phyloP scores from a whole-genome alignment of 2,113 vertebrate species.

The Rhinopomastus cyanomelas region DNA sequence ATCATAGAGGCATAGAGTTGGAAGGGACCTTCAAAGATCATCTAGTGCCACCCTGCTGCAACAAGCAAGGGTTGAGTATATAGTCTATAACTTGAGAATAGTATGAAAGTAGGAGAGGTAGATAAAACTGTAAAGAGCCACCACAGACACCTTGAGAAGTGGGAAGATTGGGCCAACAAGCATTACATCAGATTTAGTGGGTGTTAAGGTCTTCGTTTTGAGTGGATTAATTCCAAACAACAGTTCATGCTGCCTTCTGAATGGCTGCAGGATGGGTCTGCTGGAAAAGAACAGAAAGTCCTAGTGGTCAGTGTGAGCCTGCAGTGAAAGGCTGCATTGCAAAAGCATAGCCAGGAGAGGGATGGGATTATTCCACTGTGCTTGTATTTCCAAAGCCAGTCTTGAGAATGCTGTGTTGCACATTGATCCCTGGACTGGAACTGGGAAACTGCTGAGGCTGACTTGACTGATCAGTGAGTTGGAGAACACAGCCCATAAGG shows the following conservation, averaged over 20 bases:
- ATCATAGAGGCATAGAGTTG: no score
- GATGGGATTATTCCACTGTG: neutral
- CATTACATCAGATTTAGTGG: neutral
- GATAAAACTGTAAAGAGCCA: neutral
- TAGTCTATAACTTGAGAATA: neutral
- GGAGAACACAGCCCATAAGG: neutral
- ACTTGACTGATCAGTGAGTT: neutral
- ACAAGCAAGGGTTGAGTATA: neutral
- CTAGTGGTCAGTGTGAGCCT: neutral
- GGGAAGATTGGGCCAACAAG: neutral
- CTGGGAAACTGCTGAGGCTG: neutral
- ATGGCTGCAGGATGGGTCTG: neutral
- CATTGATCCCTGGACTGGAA: neutral
- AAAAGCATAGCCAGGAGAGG: accelerated
- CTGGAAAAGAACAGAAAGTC: neutral
- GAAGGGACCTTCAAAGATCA: no score
- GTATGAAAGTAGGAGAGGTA: neutral
- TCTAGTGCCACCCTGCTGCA: no score
- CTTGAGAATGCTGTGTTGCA: neutral
- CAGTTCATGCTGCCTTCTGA: neutral
- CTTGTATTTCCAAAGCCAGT: neutral
- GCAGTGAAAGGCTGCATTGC: neutral
- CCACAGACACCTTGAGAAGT: neutral
- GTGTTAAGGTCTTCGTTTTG: neutral
- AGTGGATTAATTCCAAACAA: neutral